A percentile compares a stretch with the other conserved stretches of the same genome.
Conservation (phyloP, 1,140 invertebrate genomes). For the Drosophila setifemur region DNA sequence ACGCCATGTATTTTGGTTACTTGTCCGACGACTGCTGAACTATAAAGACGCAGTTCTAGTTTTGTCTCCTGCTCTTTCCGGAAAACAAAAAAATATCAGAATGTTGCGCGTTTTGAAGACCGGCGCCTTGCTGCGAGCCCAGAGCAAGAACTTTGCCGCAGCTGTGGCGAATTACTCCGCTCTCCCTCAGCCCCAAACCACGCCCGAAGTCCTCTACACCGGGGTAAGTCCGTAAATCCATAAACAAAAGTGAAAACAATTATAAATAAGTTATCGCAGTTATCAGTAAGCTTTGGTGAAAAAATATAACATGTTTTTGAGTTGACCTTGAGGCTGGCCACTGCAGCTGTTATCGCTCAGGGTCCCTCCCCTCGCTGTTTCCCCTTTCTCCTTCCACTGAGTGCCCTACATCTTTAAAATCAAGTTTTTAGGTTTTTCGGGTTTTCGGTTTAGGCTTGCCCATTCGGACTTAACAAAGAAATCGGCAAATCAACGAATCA, state of each 20-base stretch:
- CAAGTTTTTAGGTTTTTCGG: slow-evolving; percentile 31
- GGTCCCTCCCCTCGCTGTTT: not conserved
- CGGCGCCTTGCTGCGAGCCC: slow-evolving; percentile 45
- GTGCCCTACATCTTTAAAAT: slow-evolving; percentile 26
- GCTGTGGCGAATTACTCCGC: slow-evolving; percentile 51
- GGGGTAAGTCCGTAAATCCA: slow-evolving; percentile 61
- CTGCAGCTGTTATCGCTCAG: slow-evolving; percentile 31
- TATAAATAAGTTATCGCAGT: not conserved
- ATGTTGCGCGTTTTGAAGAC: slow-evolving; percentile 70
- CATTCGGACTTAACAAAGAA: slow-evolving; percentile 9
- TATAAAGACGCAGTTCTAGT: slow-evolving; percentile 32
- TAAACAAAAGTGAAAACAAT: not conserved
- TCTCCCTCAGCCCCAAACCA: slow-evolving; percentile 63
- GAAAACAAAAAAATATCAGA: slow-evolving; percentile 16
- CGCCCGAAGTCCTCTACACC: slow-evolving; percentile 72
- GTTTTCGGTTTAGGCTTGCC: slow-evolving; percentile 5
- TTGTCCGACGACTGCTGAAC: slow-evolving; percentile 33
- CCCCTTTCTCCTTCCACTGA: not conserved
- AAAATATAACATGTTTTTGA: slow-evolving; percentile 29
- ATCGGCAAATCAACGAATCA: slow-evolving; percentile 15
- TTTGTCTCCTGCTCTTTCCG: not conserved
- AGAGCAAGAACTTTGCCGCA: slow-evolving; percentile 44
- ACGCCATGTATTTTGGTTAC: slow-evolving; percentile 11
- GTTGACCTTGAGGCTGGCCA: slow-evolving; percentile 25
- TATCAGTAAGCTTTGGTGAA: not conserved